These are phyloP conservation scores for Nannospalax galili DNA, from an alignment of 2,113 vertebrate genomes.

Conservation along the genomic window DNA sequence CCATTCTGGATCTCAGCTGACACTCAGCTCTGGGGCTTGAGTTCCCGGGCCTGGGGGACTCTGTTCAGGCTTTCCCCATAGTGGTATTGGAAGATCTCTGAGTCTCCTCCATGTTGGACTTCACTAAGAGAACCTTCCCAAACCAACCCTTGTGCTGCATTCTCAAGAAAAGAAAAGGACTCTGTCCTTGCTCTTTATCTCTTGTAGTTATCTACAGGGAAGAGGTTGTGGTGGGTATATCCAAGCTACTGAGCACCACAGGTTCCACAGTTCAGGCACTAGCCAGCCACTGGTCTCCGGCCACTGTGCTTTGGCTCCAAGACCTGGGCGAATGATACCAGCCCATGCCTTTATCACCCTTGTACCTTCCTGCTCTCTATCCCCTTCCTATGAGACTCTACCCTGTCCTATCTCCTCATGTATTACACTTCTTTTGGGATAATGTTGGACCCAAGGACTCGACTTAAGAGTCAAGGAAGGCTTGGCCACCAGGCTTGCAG, in stretches of 20 bases:
- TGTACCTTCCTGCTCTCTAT: fast-evolving
- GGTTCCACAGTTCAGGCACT: fast-evolving
- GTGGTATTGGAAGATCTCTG: background rate
- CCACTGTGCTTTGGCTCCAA: background rate
- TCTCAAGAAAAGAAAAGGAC: background rate
- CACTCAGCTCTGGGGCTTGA: too few relatives aligned
- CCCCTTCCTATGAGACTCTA: background rate
- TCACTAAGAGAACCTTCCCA: background rate
- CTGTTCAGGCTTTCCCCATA: background rate
- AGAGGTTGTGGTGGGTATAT: too few relatives aligned
- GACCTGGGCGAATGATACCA: background rate
- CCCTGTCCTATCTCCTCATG: fast-evolving
- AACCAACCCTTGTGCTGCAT: background rate
- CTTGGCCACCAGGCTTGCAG: background rate
- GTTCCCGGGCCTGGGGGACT: too few relatives aligned
- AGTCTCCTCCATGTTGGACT: background rate
- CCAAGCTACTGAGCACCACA: background rate
- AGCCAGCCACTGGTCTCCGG: fast-evolving
- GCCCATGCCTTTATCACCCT: background rate
- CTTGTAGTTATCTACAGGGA: too few relatives aligned
- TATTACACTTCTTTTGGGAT: background rate
- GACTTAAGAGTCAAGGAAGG: background rate
- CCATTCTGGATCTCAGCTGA: too few relatives aligned
- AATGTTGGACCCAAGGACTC: background rate
- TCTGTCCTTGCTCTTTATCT: too few relatives aligned